Conservation (phyloP, 2,888 invertebrate species). For the Chaetoderma sp. region DNA sequence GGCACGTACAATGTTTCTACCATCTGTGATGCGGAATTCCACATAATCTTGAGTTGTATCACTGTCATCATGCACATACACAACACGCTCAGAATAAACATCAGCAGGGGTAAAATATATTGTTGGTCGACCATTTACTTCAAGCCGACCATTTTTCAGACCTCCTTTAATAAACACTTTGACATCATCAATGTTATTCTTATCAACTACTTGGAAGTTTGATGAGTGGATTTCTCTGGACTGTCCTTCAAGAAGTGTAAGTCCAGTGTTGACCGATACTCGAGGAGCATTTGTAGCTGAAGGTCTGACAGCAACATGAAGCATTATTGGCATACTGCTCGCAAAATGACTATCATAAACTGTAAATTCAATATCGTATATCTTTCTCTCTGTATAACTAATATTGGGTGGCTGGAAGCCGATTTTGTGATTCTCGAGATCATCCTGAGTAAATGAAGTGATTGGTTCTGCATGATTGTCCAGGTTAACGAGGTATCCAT, state of each 20-base stretch:
- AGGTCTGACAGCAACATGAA: conserved; percentile 65
- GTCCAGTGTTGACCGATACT: conserved; percentile 58
- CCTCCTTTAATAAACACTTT: conserved; percentile 63
- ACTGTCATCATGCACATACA: conserved; percentile 63
- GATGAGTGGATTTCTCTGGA: conserved; percentile 54
- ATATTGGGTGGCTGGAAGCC: conserved; percentile 65
- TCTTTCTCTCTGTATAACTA: conserved; percentile 53
- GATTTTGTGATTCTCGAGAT: conserved; percentile 64
- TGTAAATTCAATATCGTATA: conserved; percentile 61
- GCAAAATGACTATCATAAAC: conserved; percentile 65
- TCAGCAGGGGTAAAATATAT: conserved; percentile 61
- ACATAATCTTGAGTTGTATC: conserved; percentile 62
- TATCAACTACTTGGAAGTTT: conserved; percentile 63
- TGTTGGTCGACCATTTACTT: conserved; percentile 53
- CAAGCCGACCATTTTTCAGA: conserved; percentile 58
- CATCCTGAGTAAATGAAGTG: conserved; percentile 63
- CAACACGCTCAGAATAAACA: conserved; percentile 52
- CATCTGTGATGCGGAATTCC: conserved; percentile 63
- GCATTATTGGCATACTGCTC: conserved; percentile 60
- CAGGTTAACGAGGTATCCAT: conserved; percentile 63
- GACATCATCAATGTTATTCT: conserved; percentile 61
- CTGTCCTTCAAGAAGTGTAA: conserved; percentile 66
- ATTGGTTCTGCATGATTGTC: conserved; percentile 63
- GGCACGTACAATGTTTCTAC: conserved; percentile 55
- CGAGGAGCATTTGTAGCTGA: conserved; percentile 61